Evolutionary conservation across 2,888 invertebrate species (phyloP).

Genomic region (Pyrgus malvae): DNA sequence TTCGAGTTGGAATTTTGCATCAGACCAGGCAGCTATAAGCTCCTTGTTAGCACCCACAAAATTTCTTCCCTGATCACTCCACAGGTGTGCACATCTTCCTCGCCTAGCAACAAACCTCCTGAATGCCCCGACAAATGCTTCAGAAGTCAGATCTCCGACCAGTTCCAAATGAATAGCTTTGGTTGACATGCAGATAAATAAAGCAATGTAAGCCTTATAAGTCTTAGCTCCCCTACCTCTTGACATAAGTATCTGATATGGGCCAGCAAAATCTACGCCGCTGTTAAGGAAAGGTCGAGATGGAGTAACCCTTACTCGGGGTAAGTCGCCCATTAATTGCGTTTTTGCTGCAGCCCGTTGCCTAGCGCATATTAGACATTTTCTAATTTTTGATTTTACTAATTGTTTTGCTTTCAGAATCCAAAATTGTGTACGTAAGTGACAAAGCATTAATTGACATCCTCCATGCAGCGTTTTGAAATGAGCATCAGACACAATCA

Average conservation of each 20-base stretch:
- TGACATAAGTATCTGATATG: neutral
- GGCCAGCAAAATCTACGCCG: slow-evolving; percentile 2
- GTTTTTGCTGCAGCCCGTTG: neutral
- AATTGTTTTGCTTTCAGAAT: slow-evolving; percentile 16
- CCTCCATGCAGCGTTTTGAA: slow-evolving; percentile 33
- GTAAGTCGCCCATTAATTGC: neutral
- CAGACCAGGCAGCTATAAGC: neutral
- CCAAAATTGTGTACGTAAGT: slow-evolving; percentile 27
- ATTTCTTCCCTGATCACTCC: neutral
- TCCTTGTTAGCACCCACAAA: neutral
- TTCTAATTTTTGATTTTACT: neutral
- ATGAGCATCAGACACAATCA: neutral
- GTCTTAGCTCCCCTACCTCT: neutral
- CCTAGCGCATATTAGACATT: neutral
- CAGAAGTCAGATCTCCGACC: neutral
- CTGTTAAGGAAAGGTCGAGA: neutral
- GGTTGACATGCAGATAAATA: neutral
- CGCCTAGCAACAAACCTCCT: neutral
- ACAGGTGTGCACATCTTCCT: neutral
- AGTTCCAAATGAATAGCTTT: neutral
- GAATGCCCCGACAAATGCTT: neutral
- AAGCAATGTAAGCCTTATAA: neutral
- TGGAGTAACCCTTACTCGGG: neutral
- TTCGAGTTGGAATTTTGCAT: neutral
- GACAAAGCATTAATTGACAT: slow-evolving; percentile 26